phyloP scores from a whole-genome alignment of 2,113 vertebrate genomes.

The Gnathonemus echidnorhynchus region DNA sequence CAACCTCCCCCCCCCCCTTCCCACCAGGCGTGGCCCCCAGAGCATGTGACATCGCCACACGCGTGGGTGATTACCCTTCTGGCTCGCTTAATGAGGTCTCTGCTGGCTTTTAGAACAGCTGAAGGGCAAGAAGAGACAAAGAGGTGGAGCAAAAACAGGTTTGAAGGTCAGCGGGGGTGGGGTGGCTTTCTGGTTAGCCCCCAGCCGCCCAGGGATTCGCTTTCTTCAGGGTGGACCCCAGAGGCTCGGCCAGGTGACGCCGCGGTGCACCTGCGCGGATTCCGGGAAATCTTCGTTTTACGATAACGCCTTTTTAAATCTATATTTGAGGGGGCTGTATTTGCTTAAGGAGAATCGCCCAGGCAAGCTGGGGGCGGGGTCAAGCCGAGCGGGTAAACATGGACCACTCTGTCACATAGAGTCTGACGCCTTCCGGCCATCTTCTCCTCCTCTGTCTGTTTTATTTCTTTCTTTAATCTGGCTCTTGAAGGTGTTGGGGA shows the following conservation, averaged over 20 bases:
- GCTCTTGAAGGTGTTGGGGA: background rate
- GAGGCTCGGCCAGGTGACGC: background rate
- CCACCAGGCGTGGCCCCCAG: background rate
- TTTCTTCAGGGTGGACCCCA: background rate
- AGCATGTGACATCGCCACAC: conserved; percentile 34
- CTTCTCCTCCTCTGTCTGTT: background rate
- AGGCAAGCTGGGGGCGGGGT: background rate
- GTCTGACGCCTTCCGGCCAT: background rate
- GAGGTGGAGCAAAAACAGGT: conserved; percentile 9
- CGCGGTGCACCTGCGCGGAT: background rate
- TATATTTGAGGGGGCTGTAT: background rate
- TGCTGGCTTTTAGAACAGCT: conserved; percentile 44
- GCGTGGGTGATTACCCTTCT: conserved; percentile 55
- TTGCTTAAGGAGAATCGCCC: background rate
- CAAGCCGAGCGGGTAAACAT: background rate
- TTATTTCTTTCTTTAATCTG: background rate
- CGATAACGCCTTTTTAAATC: background rate
- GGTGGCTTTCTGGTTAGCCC: background rate
- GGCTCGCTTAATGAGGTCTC: conserved; percentile 61
- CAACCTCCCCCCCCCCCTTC: background rate
- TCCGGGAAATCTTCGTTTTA: background rate
- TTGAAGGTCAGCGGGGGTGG: background rate
- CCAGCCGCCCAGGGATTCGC: conserved; percentile 33
- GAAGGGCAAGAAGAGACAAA: conserved; percentile 31
- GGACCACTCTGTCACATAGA: background rate